A percentile compares a stretch with the other conserved stretches of the same genome.
Conservation (phyloP, 2,113 vertebrate species). For the Alectura lathami region DNA sequence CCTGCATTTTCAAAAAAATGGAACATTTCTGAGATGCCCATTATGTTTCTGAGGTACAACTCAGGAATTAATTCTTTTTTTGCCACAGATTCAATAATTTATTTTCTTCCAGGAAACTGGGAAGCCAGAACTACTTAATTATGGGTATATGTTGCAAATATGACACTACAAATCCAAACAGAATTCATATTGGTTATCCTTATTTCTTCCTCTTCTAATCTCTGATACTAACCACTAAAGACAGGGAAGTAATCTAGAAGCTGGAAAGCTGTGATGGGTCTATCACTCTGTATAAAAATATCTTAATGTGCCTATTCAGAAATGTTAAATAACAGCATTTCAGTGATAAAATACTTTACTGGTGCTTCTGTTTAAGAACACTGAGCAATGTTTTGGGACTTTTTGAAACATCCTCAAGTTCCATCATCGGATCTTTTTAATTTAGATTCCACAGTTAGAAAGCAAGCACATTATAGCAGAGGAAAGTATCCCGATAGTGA, state of each 20-base stretch:
- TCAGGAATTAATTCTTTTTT: conserved; percentile 10
- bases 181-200: not conserved
- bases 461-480: not conserved
- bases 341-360: conserved; percentile 62
- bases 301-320: conserved; percentile 15
- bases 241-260: not conserved
- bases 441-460: not conserved
- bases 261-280: conserved; percentile 22
- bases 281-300: conserved; percentile 37
- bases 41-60: conserved; percentile 11
- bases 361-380: conserved; percentile 36
- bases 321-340: conserved; percentile 44
- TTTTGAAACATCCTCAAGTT: not conserved
- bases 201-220: not conserved
- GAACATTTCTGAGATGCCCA: conserved; percentile 32
- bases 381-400: not conserved
- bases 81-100: not conserved
- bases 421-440: not conserved
- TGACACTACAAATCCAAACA: not conserved
- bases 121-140: not conserved
- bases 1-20: conserved; percentile 40
- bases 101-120: not conserved
- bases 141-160: not conserved
- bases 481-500: not conserved
- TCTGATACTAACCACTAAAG: not conserved